Conservation (phyloP, 2,113 vertebrate genomes). For the Jaculus jaculus region DNA sequence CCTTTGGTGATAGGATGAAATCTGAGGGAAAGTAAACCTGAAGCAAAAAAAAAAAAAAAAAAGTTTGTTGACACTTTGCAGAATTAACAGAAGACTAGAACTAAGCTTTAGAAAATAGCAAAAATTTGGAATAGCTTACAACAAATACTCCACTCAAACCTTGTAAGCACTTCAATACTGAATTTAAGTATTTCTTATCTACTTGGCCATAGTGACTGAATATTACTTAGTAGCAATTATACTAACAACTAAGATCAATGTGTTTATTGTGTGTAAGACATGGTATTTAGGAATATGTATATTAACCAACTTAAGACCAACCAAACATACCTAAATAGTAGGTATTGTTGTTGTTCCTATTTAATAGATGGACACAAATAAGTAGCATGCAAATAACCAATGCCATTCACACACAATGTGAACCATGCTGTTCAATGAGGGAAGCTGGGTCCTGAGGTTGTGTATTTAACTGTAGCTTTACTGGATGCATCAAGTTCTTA, state of each 20-base stretch:
- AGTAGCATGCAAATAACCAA: too few relatives aligned
- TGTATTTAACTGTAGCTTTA: background rate
- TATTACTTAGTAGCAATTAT: background rate
- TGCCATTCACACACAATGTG: too few relatives aligned
- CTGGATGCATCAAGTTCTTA: background rate
- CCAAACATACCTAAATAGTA: background rate
- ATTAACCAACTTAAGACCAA: background rate
- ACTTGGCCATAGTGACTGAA: background rate
- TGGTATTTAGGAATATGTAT: background rate
- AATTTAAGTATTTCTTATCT: background rate
- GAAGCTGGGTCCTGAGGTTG: background rate
- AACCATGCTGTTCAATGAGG: background rate
- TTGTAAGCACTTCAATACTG: background rate
- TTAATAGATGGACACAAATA: background rate
- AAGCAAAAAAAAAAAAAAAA: background rate
- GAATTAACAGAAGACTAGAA: background rate
- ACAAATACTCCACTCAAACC: background rate
- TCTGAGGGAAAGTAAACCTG: background rate
- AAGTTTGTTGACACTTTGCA: background rate
- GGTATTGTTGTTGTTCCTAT: background rate
- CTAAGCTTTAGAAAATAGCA: background rate
- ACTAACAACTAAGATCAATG: background rate
- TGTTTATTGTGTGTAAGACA: background rate
- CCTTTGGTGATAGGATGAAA: background rate
- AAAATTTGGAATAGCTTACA: background rate